These are phyloP conservation scores for Enteromius argenteus DNA, from an alignment of 2,797 vertebrate genomes.

Conservation along the genomic window DNA sequence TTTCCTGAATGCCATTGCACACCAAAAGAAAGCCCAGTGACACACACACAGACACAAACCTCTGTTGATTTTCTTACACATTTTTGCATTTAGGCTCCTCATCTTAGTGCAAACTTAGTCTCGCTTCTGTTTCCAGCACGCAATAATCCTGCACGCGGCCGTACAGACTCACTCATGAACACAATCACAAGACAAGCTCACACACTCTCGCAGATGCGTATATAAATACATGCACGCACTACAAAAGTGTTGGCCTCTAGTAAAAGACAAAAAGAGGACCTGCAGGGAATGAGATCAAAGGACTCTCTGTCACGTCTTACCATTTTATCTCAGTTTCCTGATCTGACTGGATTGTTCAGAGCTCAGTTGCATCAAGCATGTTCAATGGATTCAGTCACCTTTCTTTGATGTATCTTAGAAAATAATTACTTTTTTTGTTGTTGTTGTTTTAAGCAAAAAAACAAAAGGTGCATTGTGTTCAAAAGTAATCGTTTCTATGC, in stretches of 20 bases:
- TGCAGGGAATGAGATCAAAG: constrained; percentile 16
- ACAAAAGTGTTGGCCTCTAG: background rate
- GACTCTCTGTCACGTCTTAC: constrained; percentile 13
- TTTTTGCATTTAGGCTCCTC: constrained; percentile 25
- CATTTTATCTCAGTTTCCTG: constrained; percentile 28
- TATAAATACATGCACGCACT: background rate
- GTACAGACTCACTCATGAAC: constrained; percentile 12
- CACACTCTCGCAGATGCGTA: constrained; percentile 3
- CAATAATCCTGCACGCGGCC: constrained; percentile 18
- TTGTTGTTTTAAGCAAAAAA: background rate
- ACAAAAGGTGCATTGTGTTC: background rate
- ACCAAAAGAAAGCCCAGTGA: constrained; percentile 40
- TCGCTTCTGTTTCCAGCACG: constrained; percentile 27
- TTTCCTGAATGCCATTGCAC: constrained; percentile 52
- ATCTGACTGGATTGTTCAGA: constrained; percentile 10
- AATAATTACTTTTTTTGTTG: background rate
- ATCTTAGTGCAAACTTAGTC: constrained; percentile 39
- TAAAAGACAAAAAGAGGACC: constrained; percentile 24
- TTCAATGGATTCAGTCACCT: constrained; percentile 9
- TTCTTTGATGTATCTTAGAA: background rate
- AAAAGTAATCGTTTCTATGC: background rate
- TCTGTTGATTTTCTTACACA: constrained; percentile 28
- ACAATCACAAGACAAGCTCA: constrained; percentile 16
- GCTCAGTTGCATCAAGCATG: constrained; percentile 13
- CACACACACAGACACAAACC: constrained; percentile 10